Percentiles rank a stretch among this genome's conserved stretches.
Evolutionary conservation across 2,888 invertebrate genomes (phyloP).

Genomic region (Ceratothoa steindachneri): DNA sequence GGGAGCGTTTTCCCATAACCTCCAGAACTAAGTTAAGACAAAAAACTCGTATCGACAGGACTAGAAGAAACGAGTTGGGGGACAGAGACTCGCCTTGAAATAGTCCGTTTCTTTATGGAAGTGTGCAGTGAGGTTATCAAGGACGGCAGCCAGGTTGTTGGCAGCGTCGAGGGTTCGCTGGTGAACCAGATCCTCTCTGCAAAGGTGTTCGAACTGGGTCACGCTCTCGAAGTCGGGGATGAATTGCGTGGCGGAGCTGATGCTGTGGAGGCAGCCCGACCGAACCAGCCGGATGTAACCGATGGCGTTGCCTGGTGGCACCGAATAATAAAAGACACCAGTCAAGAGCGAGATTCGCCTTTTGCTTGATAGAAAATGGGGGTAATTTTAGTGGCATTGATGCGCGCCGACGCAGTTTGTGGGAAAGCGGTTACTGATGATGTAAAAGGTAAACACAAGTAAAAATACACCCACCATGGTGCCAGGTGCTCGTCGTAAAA

Average conservation of each 20-base stretch:
- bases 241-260: constrained; percentile 84
- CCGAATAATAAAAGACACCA: neutral
- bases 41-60: no score
- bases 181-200: constrained; percentile 52
- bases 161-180: constrained; percentile 64
- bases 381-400: no score
- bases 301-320: constrained; percentile 73
- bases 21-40: no score
- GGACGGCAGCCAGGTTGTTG: constrained; percentile 70
- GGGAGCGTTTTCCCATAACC: no score
- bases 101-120: constrained; percentile 86
- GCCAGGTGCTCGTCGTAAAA: no score
- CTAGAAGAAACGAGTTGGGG: no score
- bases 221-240: constrained; percentile 69
- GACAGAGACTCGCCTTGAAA: constrained; percentile 66
- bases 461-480: no score
- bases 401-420: no score
- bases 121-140: constrained; percentile 72
- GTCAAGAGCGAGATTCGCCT: neutral
- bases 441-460: no score
- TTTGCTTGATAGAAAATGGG: neutral
- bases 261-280: constrained; percentile 87
- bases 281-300: constrained; percentile 91
- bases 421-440: no score
- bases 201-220: constrained; percentile 25